A percentile compares a stretch with the other conserved stretches of the same genome.
Conservation (phyloP, 2,797 vertebrate genomes). For the Poeciliopsis gracilis region DNA sequence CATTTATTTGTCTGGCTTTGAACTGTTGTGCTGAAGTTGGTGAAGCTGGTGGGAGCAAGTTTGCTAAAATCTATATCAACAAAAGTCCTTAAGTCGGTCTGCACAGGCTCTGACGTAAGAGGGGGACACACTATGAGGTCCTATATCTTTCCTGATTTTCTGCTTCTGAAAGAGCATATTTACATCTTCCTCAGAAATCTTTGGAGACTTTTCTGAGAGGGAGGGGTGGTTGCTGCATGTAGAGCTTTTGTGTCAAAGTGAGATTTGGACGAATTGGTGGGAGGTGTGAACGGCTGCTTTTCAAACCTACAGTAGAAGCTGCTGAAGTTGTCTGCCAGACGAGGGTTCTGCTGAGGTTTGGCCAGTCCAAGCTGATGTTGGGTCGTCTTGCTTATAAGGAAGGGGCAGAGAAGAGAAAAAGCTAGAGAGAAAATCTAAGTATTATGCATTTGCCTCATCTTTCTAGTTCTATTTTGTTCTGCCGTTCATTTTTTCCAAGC, state of each 20-base stretch:
- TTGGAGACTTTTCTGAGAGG: background rate
- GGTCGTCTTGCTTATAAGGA: background rate
- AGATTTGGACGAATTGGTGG: background rate
- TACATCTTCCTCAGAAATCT: background rate
- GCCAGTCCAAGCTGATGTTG: background rate
- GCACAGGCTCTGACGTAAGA: background rate
- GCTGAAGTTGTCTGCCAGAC: background rate
- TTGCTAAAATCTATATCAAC: background rate
- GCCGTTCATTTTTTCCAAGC: background rate
- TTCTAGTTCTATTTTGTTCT: background rate
- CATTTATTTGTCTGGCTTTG: too few relatives aligned
- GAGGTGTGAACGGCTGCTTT: constrained; percentile 1
- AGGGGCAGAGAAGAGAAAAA: background rate
- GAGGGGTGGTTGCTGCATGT: background rate
- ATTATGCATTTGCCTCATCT: background rate
- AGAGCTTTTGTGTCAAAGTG: constrained; percentile 7
- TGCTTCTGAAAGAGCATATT: background rate
- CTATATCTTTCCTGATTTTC: background rate
- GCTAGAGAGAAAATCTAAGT: background rate
- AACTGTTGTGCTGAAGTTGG: too few relatives aligned
- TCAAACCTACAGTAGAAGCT: background rate
- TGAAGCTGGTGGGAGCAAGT: background rate
- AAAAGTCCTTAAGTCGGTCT: background rate
- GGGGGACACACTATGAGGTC: background rate
- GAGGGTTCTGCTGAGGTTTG: background rate